These are phyloP conservation scores for Argyresthia albistria DNA, from an alignment of 2,888 invertebrate genomes.

Conservation along the genomic window DNA sequence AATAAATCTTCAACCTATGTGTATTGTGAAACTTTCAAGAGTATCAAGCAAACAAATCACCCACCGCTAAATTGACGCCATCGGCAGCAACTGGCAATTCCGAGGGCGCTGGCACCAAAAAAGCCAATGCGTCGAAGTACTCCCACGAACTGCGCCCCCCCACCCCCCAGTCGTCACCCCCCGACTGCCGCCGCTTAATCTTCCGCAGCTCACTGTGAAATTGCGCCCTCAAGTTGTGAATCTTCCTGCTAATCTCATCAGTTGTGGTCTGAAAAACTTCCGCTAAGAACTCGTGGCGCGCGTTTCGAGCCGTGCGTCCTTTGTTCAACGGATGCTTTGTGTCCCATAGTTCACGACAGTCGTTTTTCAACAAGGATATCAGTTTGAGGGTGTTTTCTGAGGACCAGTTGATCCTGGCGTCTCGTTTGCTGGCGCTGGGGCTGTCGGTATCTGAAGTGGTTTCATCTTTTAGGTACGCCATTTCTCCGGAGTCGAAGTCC, in stretches of 20 bases:
- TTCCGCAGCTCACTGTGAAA: conserved; percentile 57
- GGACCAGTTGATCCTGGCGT: conserved; percentile 34
- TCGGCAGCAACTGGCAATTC: conserved; percentile 38
- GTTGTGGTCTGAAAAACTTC: conserved; percentile 40
- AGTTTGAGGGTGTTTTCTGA: conserved; percentile 46
- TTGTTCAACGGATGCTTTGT: conserved; percentile 38
- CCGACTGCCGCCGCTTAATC: conserved; percentile 32
- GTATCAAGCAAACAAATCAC: conserved; percentile 8
- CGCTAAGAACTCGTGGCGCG: conserved; percentile 44
- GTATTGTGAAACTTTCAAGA: too few species aligned
- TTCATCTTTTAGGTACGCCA: conserved; percentile 45
- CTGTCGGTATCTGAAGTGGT: conserved; percentile 34
- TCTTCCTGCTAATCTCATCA: conserved; percentile 52
- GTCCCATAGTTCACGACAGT: conserved; percentile 56
- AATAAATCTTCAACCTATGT: too few species aligned
- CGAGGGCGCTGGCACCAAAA: conserved; percentile 34
- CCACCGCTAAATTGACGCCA: conserved; percentile 52
- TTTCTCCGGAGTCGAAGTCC: conserved; percentile 41
- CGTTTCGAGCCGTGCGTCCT: conserved; percentile 34
- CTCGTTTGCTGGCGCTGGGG: conserved; percentile 15
- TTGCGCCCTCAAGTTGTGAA: conserved; percentile 57
- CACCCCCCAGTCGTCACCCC: conserved; percentile 11
- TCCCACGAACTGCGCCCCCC: conserved; percentile 44
- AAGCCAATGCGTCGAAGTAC: conserved; percentile 53
- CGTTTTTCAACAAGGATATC: conserved; percentile 42